These are phyloP conservation scores for Cantharis flavilabris DNA, from an alignment of 2,888 invertebrate species.

Conservation along the genomic window DNA sequence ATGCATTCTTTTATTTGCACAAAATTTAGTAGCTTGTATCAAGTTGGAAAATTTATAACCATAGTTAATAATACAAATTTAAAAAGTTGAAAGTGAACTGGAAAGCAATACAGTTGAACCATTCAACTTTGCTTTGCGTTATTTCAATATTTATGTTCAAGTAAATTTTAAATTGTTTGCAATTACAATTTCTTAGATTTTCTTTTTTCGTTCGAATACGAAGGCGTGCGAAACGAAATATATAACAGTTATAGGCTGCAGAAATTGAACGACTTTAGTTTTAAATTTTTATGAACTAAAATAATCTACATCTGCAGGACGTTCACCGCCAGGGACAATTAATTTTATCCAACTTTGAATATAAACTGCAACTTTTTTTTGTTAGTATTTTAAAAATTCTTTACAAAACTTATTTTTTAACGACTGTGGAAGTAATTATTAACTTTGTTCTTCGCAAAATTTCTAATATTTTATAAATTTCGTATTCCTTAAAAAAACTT, in stretches of 20 bases:
- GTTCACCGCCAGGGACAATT: conserved; percentile 16
- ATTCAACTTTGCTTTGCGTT: not conserved
- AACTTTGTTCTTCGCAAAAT: not conserved
- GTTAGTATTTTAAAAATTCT: not conserved
- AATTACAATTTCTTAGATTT: conserved; percentile 3
- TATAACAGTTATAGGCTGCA: not conserved
- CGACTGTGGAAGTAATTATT: not conserved
- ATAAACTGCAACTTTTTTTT: not conserved
- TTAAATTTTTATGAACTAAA: conserved; percentile 18
- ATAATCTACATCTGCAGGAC: conserved; percentile 14
- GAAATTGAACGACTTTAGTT: conserved; percentile 1
- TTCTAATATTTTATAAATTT: not conserved
- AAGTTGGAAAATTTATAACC: not conserved
- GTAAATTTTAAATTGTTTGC: conserved; percentile 16
- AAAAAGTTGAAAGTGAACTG: not conserved
- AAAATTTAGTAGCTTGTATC: not conserved
- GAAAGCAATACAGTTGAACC: not conserved
- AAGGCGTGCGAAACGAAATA: not conserved
- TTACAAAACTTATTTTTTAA: not conserved
- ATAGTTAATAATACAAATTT: not conserved
- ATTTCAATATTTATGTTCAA: conserved; percentile 12
- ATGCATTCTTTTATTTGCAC: not conserved
- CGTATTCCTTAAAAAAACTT: not conserved
- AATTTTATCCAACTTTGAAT: conserved; percentile 2
- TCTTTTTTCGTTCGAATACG: not conserved